These are phyloP conservation scores for Riptortus pedestris DNA, from an alignment of 1,140 invertebrate species.

Conservation along the genomic window DNA sequence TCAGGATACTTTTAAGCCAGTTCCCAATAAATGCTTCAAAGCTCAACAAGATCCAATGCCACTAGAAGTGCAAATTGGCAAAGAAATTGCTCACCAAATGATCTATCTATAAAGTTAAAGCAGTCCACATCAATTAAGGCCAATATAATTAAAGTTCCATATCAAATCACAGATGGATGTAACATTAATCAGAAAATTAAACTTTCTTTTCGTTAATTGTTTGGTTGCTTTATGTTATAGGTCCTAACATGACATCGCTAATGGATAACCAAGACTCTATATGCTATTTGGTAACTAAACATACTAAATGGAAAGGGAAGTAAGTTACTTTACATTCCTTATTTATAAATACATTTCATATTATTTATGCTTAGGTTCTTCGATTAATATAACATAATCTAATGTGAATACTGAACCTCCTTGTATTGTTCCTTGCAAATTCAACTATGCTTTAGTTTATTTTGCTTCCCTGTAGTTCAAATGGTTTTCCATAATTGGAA, in stretches of 20 bases:
- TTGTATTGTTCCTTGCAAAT: constrained; percentile 5
- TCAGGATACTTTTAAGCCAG: no score
- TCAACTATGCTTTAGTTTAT: constrained; percentile 6
- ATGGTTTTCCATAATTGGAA: background rate
- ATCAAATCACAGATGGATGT: no score
- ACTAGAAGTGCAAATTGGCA: no score
- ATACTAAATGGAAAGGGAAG: constrained; percentile 89
- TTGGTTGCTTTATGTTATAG: constrained; percentile 7
- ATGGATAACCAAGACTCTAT: constrained; percentile 78
- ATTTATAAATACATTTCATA: constrained; percentile 8
- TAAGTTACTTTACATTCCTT: constrained; percentile 42
- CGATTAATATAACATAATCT: no score
- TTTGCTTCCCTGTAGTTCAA: background rate
- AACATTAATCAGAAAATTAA: no score
- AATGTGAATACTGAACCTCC: background rate
- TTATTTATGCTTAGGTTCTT: constrained; percentile 1
- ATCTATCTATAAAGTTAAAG: no score
- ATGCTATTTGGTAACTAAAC: constrained; percentile 91
- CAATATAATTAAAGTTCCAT: no score
- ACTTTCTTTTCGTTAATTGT: no score
- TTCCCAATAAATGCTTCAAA: no score
- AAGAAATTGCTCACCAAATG: no score
- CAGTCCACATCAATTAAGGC: no score
- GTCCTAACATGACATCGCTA: background rate
- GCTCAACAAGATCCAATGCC: no score